Conservation (phyloP, 2,797 vertebrate species). For the Acipenser transmontanus region DNA sequence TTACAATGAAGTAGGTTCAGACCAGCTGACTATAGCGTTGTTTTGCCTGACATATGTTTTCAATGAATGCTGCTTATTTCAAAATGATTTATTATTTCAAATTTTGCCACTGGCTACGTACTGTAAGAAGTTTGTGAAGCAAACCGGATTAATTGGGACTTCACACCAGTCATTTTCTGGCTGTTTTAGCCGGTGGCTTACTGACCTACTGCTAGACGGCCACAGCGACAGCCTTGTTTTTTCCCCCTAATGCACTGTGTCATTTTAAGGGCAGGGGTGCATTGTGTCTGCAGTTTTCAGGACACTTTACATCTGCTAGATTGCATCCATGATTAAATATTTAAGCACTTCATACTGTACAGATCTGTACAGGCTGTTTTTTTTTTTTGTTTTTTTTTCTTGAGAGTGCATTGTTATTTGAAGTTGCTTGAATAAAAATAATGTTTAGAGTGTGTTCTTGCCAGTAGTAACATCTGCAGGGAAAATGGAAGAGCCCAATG, state of each 20-base stretch:
- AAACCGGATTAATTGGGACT: constrained; percentile 5
- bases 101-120: constrained; percentile 8
- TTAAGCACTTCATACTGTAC: constrained; percentile 23
- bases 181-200: constrained; percentile 16
- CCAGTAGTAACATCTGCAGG: constrained; percentile 59
- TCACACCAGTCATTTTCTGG: constrained; percentile 3
- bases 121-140: constrained; percentile 14
- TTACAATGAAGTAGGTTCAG: too few relatives aligned
- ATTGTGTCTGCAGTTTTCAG: constrained; percentile 16
- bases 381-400: constrained; percentile 20
- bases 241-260: constrained; percentile 24
- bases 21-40: too few relatives aligned
- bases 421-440: constrained; percentile 37
- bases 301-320: constrained; percentile 23
- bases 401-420: constrained; percentile 35
- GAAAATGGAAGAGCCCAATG: constrained; percentile 42
- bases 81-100: not conserved
- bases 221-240: constrained; percentile 7
- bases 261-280: constrained; percentile 21
- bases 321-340: constrained; percentile 32
- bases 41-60: too few relatives aligned
- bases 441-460: constrained; percentile 40
- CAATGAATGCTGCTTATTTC: too few relatives aligned
- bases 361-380: constrained; percentile 10
- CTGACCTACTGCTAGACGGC: constrained; percentile 15